Evolutionary conservation across 2,113 vertebrate genomes (phyloP), one percentile per base, ranked within the genome.

Genomic region (Cyphomyrus plagiostoma): DNA sequence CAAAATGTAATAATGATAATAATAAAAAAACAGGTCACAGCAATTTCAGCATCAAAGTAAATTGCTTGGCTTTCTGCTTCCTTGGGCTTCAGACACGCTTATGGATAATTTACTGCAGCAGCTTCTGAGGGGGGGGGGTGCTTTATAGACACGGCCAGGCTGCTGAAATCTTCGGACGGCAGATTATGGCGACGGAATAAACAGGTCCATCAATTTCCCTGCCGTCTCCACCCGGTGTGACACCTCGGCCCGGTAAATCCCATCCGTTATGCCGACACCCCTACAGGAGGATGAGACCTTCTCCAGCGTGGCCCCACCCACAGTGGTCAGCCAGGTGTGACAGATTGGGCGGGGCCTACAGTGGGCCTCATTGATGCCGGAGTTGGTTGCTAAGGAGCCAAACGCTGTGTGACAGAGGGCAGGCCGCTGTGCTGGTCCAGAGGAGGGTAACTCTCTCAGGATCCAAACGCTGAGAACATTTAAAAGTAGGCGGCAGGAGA

Each of bases 241-340:
- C 94, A 92, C 87, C 90, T 90, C 91, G 92, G 92, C 90, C 93
- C 92, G 93, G 93, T 93, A 91, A 90, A 93, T 82, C 89, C 92
- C 92, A 95, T 95, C 94, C 94, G 93, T 96, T 94, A 95, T 90
- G 92, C 92, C 94, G 92, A 93, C 95, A 94, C 90, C 89, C 87
- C 46, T 90, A 80, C 53, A 90, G 86, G 92, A 10, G 85, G 91
- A 91, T 85, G 21, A 91, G 83, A 89, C 91, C 89, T 88, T 89
- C 62, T 88, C 91, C 86, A n/a, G 42, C 90, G 88, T 46, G 19
- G 17, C 88, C 91, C 91, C 91, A 62, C 91, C 62, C 66, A 42
- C 66, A 86, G 82, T 50, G 83, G 83, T 90, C 88, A 77, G n/a
- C 56, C 50, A 26, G 23, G 86, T 17, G 56, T 87, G 86, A 58